Percentiles rank a stretch among this genome's conserved stretches.
phyloP scores from a whole-genome alignment of 2,888 invertebrate genomes.

The Drosophila borborema region DNA sequence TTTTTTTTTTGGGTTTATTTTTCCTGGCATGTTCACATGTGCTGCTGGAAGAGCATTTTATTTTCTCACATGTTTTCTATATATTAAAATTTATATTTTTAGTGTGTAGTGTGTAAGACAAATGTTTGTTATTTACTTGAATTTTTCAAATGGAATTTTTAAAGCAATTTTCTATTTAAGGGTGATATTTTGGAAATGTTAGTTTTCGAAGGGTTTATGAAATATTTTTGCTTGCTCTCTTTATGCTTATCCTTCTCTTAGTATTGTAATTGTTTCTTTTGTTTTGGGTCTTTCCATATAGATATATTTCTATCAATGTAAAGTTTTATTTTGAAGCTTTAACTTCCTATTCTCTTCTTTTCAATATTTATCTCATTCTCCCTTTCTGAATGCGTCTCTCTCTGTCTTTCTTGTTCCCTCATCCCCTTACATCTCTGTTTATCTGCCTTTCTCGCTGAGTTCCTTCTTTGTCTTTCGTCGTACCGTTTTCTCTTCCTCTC shows the following conservation, averaged over 20 bases:
- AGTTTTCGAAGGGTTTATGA: too few relatives aligned
- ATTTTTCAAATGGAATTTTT: background rate
- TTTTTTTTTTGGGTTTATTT: background rate
- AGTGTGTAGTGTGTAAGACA: background rate
- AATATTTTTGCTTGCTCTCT: background rate
- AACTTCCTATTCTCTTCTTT: background rate
- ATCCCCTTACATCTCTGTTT: background rate
- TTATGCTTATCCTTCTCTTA: background rate
- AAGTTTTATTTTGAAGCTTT: too few relatives aligned
- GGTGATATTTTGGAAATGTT: too few relatives aligned
- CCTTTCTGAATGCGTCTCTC: background rate
- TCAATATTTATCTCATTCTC: background rate
- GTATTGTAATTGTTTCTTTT: background rate
- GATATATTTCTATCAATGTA: too few relatives aligned
- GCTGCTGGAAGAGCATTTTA: slow-evolving; percentile 1
- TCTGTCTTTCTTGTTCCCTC: background rate
- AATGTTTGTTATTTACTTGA: background rate
- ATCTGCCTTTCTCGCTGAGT: background rate
- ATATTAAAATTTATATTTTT: background rate
- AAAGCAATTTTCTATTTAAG: background rate
- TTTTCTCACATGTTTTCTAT: background rate
- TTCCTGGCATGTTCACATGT: slow-evolving; percentile 1
- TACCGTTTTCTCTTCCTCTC: background rate
- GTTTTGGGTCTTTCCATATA: too few relatives aligned
- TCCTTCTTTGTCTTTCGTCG: background rate